A percentile compares a stretch with the other conserved stretches of the same genome.
These are phyloP conservation scores for Zelostemma sp. DNA, from an alignment of 1,140 invertebrate genomes.

Conservation along the genomic window DNA sequence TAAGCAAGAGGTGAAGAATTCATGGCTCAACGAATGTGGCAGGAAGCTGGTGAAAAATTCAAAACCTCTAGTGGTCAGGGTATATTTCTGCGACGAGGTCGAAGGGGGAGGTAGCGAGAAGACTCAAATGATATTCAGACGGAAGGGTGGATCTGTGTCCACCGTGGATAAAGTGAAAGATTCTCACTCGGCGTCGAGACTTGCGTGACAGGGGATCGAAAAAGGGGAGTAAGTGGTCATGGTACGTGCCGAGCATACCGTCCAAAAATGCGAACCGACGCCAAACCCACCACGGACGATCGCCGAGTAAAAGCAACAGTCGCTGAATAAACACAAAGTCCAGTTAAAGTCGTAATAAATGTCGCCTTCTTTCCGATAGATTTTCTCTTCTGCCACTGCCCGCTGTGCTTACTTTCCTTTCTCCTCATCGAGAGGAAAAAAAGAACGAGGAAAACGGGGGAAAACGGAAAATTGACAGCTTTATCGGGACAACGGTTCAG, in stretches of 20 bases:
- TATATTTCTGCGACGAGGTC: constrained; percentile 44
- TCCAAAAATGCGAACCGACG: constrained; percentile 12
- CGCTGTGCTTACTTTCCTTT: constrained; percentile 55
- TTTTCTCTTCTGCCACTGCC: constrained; percentile 34
- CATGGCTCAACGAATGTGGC: constrained; percentile 28
- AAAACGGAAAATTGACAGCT: constrained; percentile 61
- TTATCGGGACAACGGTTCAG: constrained; percentile 53
- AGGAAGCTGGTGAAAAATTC: constrained; percentile 51
- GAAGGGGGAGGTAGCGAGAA: constrained; percentile 15
- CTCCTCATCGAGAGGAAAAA: constrained; percentile 53
- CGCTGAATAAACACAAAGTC: constrained; percentile 71
- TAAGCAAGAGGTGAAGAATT: constrained; percentile 43
- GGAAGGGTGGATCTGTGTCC: constrained; percentile 65
- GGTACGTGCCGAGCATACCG: constrained; percentile 61
- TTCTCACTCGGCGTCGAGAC: constrained; percentile 52
- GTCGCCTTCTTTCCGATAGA: constrained; percentile 64
- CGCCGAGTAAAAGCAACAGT: constrained; percentile 62
- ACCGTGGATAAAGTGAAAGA: constrained; percentile 68
- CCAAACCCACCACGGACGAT: constrained; percentile 11
- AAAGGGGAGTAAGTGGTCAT: constrained; percentile 50
- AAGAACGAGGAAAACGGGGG: constrained; percentile 51
- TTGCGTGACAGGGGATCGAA: constrained; percentile 58
- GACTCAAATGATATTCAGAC: constrained; percentile 61
- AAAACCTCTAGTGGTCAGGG: constrained; percentile 40
- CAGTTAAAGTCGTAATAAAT: constrained; percentile 70